Percentiles rank a stretch among this genome's conserved stretches.
Conservation (phyloP, 2,888 invertebrate species). For the Amphipoea oculea region DNA sequence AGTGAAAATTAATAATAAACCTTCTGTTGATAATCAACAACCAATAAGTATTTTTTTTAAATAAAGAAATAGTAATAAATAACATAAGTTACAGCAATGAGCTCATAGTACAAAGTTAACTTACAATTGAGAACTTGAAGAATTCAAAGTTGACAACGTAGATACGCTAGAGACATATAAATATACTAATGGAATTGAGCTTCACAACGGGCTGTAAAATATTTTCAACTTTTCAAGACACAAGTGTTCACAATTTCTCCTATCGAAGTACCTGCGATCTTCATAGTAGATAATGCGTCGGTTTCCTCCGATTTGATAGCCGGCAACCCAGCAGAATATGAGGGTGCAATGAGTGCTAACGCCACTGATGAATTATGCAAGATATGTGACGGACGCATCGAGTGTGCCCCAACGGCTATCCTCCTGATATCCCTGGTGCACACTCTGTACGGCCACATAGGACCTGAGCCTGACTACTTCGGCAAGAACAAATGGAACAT, state of each 20-base stretch:
- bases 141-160: neutral
- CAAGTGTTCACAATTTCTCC: slow-evolving; percentile 51
- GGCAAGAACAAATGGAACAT: slow-evolving; percentile 68
- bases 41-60: neutral
- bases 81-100: slow-evolving; percentile 3
- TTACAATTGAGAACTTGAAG: neutral
- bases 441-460: slow-evolving; percentile 84
- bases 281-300: slow-evolving; percentile 45
- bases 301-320: slow-evolving; percentile 46
- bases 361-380: slow-evolving; percentile 85
- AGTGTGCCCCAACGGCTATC: slow-evolving; percentile 87
- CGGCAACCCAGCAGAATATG: slow-evolving; percentile 61
- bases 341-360: slow-evolving; percentile 86
- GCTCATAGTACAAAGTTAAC: slow-evolving; percentile 4
- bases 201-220: slow-evolving; percentile 6
- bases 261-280: slow-evolving; percentile 36
- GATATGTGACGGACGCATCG: slow-evolving; percentile 86
- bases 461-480: slow-evolving; percentile 84
- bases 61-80: slow-evolving; percentile 19
- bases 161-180: slow-evolving; percentile 23
- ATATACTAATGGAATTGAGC: slow-evolving; percentile 51
- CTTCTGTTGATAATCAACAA: neutral
- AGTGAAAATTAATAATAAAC: slow-evolving; percentile 11
- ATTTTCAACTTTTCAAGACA: neutral
- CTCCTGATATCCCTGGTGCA: slow-evolving; percentile 85